Conservation (phyloP, 2,113 vertebrate genomes). For the Elachura formosa region DNA sequence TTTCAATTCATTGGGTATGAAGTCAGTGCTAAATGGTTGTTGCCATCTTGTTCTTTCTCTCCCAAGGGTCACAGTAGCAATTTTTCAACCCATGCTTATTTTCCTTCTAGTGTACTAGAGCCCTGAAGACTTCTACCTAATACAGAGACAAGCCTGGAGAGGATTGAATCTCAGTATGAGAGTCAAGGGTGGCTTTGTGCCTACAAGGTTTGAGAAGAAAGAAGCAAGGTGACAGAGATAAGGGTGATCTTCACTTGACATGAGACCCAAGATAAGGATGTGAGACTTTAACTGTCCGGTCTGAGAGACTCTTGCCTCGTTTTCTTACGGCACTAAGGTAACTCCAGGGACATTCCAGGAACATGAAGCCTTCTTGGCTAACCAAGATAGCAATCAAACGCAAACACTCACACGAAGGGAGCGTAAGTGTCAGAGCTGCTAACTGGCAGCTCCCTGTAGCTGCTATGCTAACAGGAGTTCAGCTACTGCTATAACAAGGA, state of each 20-base stretch:
- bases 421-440: constrained; percentile 11
- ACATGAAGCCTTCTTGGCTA: neutral
- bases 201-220: neutral
- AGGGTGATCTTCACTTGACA: neutral
- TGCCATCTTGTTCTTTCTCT: neutral
- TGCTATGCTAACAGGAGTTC: constrained; percentile 35
- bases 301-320: neutral
- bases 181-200: neutral
- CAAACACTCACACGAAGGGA: neutral
- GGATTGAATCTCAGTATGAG: neutral
- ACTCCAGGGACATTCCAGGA: neutral
- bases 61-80: neutral
- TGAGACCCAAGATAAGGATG: neutral
- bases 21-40: neutral
- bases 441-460: neutral
- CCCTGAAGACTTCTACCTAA: neutral
- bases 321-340: neutral
- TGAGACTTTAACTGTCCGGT: neutral
- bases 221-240: neutral
- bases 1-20: neutral
- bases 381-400: constrained; percentile 46
- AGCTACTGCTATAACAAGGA: constrained; percentile 51
- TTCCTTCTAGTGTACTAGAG: neutral
- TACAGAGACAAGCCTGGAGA: neutral
- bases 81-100: neutral